Conservation (phyloP, 2,888 invertebrate genomes). For the Bruchidius siliquastri region DNA sequence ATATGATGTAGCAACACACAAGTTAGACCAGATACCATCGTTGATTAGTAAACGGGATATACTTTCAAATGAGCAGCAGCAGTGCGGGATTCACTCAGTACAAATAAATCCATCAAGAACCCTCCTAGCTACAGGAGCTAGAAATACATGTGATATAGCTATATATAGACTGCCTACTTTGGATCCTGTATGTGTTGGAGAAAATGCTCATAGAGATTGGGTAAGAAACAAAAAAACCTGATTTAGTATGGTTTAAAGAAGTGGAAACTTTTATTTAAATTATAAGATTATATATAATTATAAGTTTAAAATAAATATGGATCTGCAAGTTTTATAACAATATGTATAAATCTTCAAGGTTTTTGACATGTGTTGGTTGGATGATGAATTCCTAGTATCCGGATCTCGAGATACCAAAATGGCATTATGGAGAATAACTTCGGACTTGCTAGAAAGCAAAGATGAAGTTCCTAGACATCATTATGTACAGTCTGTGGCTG, state of each 20-base stretch:
- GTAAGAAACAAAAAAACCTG: slow-evolving; percentile 46
- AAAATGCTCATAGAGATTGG: slow-evolving; percentile 87
- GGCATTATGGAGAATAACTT: slow-evolving; percentile 80
- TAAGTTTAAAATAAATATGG: neutral
- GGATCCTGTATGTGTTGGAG: slow-evolving; percentile 91
- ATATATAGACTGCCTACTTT: slow-evolving; percentile 87
- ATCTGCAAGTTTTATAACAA: neutral
- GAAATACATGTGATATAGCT: slow-evolving; percentile 89
- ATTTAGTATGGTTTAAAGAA: too few relatives aligned
- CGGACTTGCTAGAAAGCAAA: slow-evolving; percentile 44
- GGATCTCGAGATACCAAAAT: slow-evolving; percentile 89
- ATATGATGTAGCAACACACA: slow-evolving; percentile 82
- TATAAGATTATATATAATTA: too few relatives aligned
- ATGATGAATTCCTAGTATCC: slow-evolving; percentile 91
- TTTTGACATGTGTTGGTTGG: slow-evolving; percentile 91
- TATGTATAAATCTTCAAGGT: slow-evolving; percentile 44
- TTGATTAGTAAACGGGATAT: slow-evolving; percentile 61
- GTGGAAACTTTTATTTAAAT: too few relatives aligned
- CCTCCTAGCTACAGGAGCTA: slow-evolving; percentile 84
- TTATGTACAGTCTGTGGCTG: slow-evolving; percentile 63
- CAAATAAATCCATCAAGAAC: slow-evolving; percentile 91
- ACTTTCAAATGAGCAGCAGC: slow-evolving; percentile 52
- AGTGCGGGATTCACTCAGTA: slow-evolving; percentile 90
- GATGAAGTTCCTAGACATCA: slow-evolving; percentile 51
- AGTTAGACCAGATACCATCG: slow-evolving; percentile 85